Evolutionary conservation across 2,888 invertebrate species (phyloP).

Genomic region (Temnothorax ravouxi): DNA sequence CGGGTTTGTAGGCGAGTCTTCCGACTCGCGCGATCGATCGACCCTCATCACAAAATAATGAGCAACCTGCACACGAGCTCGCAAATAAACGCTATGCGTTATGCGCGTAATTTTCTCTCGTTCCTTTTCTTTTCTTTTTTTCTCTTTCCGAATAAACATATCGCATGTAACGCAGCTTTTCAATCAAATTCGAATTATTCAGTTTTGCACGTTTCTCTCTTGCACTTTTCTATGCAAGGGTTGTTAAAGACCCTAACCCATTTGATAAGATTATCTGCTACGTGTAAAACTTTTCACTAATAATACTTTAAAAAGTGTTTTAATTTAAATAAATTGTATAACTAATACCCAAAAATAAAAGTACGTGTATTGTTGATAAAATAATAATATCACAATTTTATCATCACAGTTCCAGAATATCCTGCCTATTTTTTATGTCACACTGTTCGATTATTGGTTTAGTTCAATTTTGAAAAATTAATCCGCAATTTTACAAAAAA

Average conservation of each 20-base stretch:
- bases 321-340: neutral
- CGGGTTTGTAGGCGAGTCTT: conserved; percentile 44
- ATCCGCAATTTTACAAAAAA: neutral
- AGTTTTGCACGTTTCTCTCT: neutral
- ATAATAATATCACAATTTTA: neutral
- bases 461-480: neutral
- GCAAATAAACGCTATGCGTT: conserved; percentile 36
- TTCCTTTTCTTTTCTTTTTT: neutral
- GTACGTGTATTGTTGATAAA: neutral
- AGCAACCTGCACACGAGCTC: conserved; percentile 15
- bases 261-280: neutral
- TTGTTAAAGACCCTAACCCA: neutral
- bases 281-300: no score
- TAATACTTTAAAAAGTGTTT: neutral
- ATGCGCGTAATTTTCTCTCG: conserved; percentile 22
- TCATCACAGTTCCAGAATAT: neutral
- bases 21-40: conserved; percentile 47
- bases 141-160: conserved; percentile 5
- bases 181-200: neutral
- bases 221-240: no score
- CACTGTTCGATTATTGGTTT: neutral
- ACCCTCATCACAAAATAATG: conserved; percentile 49
- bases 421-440: neutral
- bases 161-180: neutral
- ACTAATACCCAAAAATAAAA: neutral